phyloP scores from a whole-genome alignment of 2,797 vertebrate genomes.

The Hippoglossus hippoglossus region DNA sequence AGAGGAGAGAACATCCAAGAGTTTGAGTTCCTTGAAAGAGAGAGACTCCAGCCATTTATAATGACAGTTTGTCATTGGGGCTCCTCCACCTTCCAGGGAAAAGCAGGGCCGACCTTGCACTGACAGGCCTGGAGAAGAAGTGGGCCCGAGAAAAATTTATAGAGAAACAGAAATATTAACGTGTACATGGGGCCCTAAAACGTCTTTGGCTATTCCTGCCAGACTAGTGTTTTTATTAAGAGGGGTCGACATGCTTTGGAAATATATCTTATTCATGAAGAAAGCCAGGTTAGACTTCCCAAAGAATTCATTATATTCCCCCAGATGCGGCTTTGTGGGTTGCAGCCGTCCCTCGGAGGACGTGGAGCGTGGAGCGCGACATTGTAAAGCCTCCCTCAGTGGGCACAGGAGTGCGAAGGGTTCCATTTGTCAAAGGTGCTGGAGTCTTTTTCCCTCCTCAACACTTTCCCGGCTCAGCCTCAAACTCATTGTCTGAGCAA shows the following conservation, averaged over 20 bases:
- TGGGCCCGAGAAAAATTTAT: constrained; percentile 71
- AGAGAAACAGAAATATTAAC: constrained; percentile 80
- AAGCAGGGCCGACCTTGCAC: constrained; percentile 43
- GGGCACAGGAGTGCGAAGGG: constrained; percentile 74
- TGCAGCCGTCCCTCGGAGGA: constrained; percentile 74
- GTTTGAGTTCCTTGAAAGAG: constrained; percentile 82
- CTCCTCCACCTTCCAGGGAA: constrained; percentile 61
- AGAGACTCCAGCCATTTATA: constrained; percentile 68
- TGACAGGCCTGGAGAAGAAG: constrained; percentile 66
- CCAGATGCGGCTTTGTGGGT: constrained; percentile 73
- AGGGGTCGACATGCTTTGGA: constrained; percentile 80
- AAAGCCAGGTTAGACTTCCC: constrained; percentile 80
- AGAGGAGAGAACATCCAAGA: constrained; percentile 70
- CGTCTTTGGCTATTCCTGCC: constrained; percentile 74
- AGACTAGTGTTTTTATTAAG: constrained; percentile 83
- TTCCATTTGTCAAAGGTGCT: constrained; percentile 94
- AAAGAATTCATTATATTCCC: constrained; percentile 84
- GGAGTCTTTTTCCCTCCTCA: constrained; percentile 87
- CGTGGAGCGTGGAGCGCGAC: constrained; percentile 70
- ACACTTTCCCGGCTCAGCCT: constrained; percentile 89
- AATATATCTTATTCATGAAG: constrained; percentile 87
- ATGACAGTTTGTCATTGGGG: constrained; percentile 75
- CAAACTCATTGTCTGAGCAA: constrained; percentile 94
- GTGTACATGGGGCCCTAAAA: constrained; percentile 76
- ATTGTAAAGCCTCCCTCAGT: constrained; percentile 80